Percentiles rank a stretch among this genome's conserved stretches.
These are phyloP conservation scores for Petromus typicus DNA, from an alignment of 2,113 vertebrate species.

Conservation along the genomic window DNA sequence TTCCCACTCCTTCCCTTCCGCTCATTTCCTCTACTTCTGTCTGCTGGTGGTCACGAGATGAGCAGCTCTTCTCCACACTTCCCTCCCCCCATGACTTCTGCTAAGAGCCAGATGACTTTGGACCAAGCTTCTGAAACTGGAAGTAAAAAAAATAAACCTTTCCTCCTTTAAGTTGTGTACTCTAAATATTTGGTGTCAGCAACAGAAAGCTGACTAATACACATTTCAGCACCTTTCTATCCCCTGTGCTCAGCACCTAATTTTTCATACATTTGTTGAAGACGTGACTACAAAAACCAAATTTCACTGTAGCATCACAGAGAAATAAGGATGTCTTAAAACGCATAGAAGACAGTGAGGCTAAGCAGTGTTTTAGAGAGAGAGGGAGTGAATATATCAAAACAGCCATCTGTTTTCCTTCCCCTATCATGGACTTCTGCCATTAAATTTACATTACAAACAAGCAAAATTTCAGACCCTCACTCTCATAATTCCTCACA, in stretches of 20 bases:
- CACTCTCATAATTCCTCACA: background rate
- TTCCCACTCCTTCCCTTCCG: too few relatives aligned
- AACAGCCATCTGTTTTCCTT: background rate
- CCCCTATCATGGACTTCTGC: accelerated
- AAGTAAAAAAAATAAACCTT: too few relatives aligned
- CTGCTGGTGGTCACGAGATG: too few relatives aligned
- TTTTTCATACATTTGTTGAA: background rate
- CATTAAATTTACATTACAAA: background rate
- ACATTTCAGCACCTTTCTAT: background rate
- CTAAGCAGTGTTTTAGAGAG: background rate
- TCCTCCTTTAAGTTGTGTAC: too few relatives aligned
- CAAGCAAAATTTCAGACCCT: background rate
- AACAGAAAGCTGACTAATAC: too few relatives aligned
- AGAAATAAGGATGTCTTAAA: background rate
- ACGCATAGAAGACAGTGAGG: background rate
- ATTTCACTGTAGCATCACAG: background rate
- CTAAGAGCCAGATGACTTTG: too few relatives aligned
- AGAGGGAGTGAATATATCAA: background rate
- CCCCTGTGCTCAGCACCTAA: background rate
- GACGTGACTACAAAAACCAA: background rate
- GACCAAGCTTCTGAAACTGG: too few relatives aligned
- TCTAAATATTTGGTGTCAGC: too few relatives aligned
- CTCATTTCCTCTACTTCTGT: too few relatives aligned
- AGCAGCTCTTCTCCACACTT: too few relatives aligned
- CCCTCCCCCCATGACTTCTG: too few relatives aligned